Percentiles rank a stretch among this genome's conserved stretches.
phyloP scores from a whole-genome alignment of 2,797 vertebrate species.

The Mastacembelus armatus region DNA sequence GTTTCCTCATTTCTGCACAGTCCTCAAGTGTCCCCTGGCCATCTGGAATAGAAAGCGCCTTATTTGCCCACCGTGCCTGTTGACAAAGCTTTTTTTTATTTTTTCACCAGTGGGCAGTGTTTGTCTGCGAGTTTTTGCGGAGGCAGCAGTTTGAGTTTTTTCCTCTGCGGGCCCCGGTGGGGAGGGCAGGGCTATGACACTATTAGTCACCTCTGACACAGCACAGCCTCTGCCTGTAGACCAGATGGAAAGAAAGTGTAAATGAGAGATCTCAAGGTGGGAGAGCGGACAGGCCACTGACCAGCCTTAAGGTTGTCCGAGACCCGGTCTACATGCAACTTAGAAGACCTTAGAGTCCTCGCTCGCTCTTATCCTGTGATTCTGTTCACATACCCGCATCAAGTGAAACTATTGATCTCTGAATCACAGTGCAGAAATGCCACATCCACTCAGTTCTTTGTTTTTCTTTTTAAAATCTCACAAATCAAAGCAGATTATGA shows the following conservation, averaged over 20 bases:
- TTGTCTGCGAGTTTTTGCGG: constrained; percentile 65
- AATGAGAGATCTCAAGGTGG: constrained; percentile 60
- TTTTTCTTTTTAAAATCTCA: constrained; percentile 54
- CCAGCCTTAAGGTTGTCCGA: constrained; percentile 44
- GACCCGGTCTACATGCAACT: constrained; percentile 17
- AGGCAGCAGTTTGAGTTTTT: constrained; percentile 78
- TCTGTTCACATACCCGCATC: constrained; percentile 26
- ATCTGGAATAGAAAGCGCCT: constrained; percentile 53
- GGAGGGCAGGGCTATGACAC: constrained; percentile 65
- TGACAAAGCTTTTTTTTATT: constrained; percentile 72
- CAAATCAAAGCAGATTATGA: constrained; percentile 65
- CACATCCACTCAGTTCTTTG: constrained; percentile 41
- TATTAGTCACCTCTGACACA: constrained; percentile 81
- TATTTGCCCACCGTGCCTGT: constrained; percentile 64
- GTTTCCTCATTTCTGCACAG: constrained; percentile 43
- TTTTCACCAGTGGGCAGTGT: constrained; percentile 53
- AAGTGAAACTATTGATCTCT: constrained; percentile 52
- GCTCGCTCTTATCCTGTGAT: constrained; percentile 13
- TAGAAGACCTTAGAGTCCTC: constrained; percentile 13
- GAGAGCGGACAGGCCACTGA: constrained; percentile 40
- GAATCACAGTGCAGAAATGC: constrained; percentile 39
- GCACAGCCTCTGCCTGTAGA: constrained; percentile 65
- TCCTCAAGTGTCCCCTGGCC: constrained; percentile 48
- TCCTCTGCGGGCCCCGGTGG: constrained; percentile 44
- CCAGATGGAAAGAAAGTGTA: constrained; percentile 74